Evolutionary conservation across 1,140 invertebrate genomes (phyloP).

Genomic region (Caligus rogercresseyi): DNA sequence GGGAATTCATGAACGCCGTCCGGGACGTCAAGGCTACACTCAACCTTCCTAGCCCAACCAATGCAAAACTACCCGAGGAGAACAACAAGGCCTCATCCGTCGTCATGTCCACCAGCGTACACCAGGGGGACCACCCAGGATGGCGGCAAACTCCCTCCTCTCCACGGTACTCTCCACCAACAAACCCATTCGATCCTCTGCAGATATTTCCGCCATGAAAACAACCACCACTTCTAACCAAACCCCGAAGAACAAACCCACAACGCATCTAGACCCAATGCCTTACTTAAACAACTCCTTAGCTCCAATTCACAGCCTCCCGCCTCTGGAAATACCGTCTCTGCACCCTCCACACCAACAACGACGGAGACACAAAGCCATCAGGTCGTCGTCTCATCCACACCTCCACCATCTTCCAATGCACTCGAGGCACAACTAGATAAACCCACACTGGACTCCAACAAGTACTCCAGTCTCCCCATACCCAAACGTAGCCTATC

Average conservation of each 20-base stretch:
- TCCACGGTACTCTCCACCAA: not conserved
- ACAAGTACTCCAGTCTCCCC: constrained; percentile 1
- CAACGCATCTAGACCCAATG: not conserved
- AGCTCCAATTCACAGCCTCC: constrained; percentile 5
- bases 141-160: not conserved
- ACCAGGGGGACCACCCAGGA: not conserved
- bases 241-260: not conserved
- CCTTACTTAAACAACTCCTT: constrained; percentile 16
- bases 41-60: not conserved
- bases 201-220: not conserved
- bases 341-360: not conserved
- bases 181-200: not conserved
- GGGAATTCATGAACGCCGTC: not conserved
- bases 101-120: constrained; percentile 5
- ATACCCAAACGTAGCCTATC: not conserved
- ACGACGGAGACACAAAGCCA: constrained; percentile 4
- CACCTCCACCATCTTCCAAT: too few relatives aligned
- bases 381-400: too few relatives aligned
- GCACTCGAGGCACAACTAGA: constrained; percentile 9
- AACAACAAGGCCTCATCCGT: not conserved
- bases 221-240: too few relatives aligned
- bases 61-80: not conserved
- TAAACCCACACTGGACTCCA: not conserved
- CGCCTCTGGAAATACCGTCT: not conserved
- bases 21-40: not conserved